Base-by-base conservation (phyloP, 2,888 invertebrate species). In the Malthinus flaveolus region DNA sequence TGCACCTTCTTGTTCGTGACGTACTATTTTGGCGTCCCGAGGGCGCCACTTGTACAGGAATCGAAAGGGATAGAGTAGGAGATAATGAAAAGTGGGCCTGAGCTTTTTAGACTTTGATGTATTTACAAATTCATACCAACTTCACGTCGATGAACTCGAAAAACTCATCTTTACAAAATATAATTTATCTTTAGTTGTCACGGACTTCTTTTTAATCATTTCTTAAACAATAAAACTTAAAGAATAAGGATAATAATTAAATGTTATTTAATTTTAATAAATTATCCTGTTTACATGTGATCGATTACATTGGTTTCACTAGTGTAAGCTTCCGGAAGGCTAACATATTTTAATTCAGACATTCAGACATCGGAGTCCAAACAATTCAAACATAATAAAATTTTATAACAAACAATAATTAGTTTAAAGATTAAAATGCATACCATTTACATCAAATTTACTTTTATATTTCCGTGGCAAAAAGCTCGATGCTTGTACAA, bases 141-240 rank as follows among this genome's bases (percentile, higher is more conserved):
- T 77, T 74, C 75, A 74, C 76, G 76, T 78, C 76, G 75, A 78
- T 78, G 77, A 77, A 76, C 78, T 76, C 76, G 69, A 75, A 76
- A 77, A 78, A 78, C 77, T 76, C 76, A 77, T 78, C 77, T 76
- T 77, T 76, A 75, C 76, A 74, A 75, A 76, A 75, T 73, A 76
- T 75, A 74, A 78, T 78, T 77, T 78, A 78, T 78, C 78, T 77
- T 78, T 23, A 23, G 76, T 76, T 78, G 77, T 75, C 74, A 77
- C 75, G 76, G 72, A 23, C 39, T 73, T 76, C 75, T 74, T 75
- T 71, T 72, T 71, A 70, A 66, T 72, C 72, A 72, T 73, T 72
- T 66, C 70, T 59, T 34, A 15, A 42, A 42, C 39, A 42, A 42
- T 23, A 23, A 23, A 23, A n/a, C 39, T 42, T n/a, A 13, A 42